A percentile compares a stretch with the other conserved stretches of the same genome.
phyloP scores from a whole-genome alignment of 2,797 vertebrate genomes.

The Chloroceryle inda region DNA sequence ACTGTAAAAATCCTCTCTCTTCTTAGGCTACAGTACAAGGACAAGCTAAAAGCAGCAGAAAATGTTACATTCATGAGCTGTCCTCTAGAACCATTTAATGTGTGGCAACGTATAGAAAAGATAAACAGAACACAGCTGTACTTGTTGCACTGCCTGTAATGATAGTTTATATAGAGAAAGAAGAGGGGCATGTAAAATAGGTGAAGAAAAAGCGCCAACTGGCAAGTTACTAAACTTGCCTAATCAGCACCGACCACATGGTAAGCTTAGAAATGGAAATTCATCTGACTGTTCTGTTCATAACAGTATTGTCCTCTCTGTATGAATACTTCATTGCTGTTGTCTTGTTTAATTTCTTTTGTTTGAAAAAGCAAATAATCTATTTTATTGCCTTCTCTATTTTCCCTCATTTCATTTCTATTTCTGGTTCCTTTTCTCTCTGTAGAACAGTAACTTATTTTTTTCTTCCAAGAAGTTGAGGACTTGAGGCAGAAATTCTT shows the following conservation, averaged over 20 bases:
- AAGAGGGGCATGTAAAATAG: not conserved
- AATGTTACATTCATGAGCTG: not conserved
- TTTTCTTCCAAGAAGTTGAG: not conserved
- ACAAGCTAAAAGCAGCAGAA: not conserved
- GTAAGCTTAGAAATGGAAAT: not conserved
- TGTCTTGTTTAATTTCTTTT: not conserved
- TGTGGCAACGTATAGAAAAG: not conserved
- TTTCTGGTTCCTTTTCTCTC: not conserved
- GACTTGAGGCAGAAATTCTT: not conserved
- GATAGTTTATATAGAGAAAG: not conserved
- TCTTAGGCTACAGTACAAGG: not conserved
- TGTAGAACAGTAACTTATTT: not conserved
- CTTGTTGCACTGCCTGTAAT: not conserved
- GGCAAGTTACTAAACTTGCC: not conserved
- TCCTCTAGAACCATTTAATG: not conserved
- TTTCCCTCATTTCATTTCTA: not conserved
- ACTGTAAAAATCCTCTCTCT: not conserved
- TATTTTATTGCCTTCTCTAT: not conserved
- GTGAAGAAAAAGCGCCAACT: not conserved
- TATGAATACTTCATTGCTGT: not conserved
- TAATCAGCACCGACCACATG: not conserved
- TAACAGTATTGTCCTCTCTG: not conserved
- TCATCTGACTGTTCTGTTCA: not conserved
- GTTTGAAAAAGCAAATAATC: not conserved
- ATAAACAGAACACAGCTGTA: not conserved